Evolutionary conservation across 2,113 vertebrate species (phyloP).

Genomic region (Siphamia tubifer): DNA sequence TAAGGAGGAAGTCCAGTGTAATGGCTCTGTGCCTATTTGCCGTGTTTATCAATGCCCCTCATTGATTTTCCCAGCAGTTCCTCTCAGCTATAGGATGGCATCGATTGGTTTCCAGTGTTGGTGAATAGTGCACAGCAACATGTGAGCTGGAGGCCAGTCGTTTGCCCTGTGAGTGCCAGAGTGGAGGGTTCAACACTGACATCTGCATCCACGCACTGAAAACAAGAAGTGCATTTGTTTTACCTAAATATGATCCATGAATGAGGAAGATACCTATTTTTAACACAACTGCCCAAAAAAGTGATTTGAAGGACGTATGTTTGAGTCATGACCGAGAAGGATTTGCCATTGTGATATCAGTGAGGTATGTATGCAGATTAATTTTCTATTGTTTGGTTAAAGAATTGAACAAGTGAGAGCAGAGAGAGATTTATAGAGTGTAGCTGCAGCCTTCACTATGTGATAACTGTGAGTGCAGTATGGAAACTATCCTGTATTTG

Average conservation of each 20-base stretch:
- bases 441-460: neutral
- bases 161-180: slow-evolving; percentile 30
- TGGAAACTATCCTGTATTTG: neutral
- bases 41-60: slow-evolving; percentile 43
- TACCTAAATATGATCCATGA: slow-evolving; percentile 5
- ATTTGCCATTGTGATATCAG: slow-evolving; percentile 21
- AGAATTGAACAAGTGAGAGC: neutral
- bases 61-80: slow-evolving; percentile 56
- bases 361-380: slow-evolving; percentile 44
- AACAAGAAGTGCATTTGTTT: neutral
- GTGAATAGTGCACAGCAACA: slow-evolving; percentile 33
- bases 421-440: neutral
- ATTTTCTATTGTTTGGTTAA: neutral
- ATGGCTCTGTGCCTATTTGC: slow-evolving; percentile 40
- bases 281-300: neutral
- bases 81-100: slow-evolving; percentile 58
- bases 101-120: slow-evolving; percentile 52
- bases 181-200: slow-evolving; percentile 37
- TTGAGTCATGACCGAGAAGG: neutral
- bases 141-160: slow-evolving; percentile 55
- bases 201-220: slow-evolving; percentile 1
- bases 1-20: slow-evolving; percentile 23
- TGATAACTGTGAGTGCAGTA: neutral
- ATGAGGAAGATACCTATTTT: slow-evolving; percentile 3
- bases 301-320: slow-evolving; percentile 1